A percentile compares a stretch with the other conserved stretches of the same genome.
Conservation (phyloP, 2,797 vertebrate species). For the Argya squamiceps region DNA sequence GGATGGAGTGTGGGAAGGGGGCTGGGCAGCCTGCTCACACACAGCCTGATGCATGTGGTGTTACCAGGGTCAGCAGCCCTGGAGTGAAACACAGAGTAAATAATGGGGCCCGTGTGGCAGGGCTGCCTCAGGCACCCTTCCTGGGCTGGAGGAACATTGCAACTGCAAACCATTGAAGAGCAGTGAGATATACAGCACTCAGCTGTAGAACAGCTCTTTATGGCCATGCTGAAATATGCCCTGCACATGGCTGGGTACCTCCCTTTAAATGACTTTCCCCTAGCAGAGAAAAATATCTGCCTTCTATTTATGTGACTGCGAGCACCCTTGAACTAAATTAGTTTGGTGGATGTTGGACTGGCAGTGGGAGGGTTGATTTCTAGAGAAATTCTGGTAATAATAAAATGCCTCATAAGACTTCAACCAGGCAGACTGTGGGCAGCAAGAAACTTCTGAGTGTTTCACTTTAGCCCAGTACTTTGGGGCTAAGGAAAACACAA, state of each 20-base stretch:
- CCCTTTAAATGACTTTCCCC: neutral
- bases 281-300: neutral
- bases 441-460: neutral
- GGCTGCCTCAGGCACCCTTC: neutral
- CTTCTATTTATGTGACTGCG: neutral
- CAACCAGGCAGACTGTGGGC: neutral
- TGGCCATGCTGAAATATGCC: neutral
- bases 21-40: neutral
- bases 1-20: neutral
- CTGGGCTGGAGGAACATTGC: neutral
- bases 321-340: neutral
- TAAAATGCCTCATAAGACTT: conserved; percentile 12
- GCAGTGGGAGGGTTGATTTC: neutral
- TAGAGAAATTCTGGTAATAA: neutral
- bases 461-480: neutral
- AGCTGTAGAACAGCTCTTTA: neutral
- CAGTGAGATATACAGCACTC: neutral
- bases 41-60: neutral
- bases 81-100: neutral
- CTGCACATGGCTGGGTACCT: neutral
- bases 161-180: neutral
- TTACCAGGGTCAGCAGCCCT: neutral
- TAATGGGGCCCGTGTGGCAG: neutral
- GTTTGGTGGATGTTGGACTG: neutral
- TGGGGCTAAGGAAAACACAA: neutral